Percentiles rank a stretch among this genome's conserved stretches.
Conservation (phyloP, 92 coral and sea anemone genomes). For the Bergia puertoricense region DNA sequence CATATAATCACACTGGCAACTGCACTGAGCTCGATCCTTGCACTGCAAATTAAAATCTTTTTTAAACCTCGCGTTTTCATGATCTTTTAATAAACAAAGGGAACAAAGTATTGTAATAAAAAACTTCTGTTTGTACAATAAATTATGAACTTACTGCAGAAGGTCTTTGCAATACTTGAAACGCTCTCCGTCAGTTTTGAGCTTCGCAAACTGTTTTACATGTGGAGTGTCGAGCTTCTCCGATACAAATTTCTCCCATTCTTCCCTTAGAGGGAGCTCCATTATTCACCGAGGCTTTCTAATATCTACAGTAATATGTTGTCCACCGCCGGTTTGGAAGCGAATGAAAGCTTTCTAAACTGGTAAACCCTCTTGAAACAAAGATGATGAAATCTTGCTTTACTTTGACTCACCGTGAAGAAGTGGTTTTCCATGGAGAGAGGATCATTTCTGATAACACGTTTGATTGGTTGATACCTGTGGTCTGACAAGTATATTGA, state of each 20-base stretch:
- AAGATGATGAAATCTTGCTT: slow-evolving; percentile 39
- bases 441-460: not conserved
- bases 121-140: not conserved
- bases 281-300: slow-evolving; percentile 26
- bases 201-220: slow-evolving; percentile 77
- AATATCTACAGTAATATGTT: not conserved
- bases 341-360: slow-evolving; percentile 1
- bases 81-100: not conserved
- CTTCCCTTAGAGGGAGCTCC: slow-evolving; percentile 68
- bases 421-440: slow-evolving; percentile 49
- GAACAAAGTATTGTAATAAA: not conserved
- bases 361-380: not conserved
- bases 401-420: slow-evolving; percentile 12
- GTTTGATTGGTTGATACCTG: slow-evolving; percentile 16
- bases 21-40: not conserved
- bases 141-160: slow-evolving; percentile 65
- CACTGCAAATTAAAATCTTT: not conserved
- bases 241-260: slow-evolving; percentile 80
- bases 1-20: too few species aligned
- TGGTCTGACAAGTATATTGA: slow-evolving; percentile 23
- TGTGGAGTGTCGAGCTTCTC: slow-evolving; percentile 76
- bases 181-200: slow-evolving; percentile 81
- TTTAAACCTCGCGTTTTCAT: not conserved
- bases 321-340: slow-evolving; percentile 3
- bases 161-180: slow-evolving; percentile 76